These are phyloP conservation scores for Serranus cabrilla DNA, from an alignment of 2,797 vertebrate genomes.

Conservation along the genomic window DNA sequence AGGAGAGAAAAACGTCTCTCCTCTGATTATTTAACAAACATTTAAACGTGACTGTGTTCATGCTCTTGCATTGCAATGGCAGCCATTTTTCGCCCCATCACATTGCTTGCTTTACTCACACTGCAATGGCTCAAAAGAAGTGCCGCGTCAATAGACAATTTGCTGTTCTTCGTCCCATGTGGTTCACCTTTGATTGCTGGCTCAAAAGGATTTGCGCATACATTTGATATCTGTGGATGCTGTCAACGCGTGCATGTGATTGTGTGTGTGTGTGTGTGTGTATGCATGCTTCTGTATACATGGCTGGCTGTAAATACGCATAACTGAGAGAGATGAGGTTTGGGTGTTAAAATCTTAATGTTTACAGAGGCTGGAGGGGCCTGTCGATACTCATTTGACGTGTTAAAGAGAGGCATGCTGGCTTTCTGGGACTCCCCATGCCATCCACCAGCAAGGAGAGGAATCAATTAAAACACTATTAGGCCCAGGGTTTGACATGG, in stretches of 20 bases:
- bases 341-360: constrained; percentile 57
- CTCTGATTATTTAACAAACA: constrained; percentile 5
- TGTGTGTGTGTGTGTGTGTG: constrained; percentile 8
- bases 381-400: constrained; percentile 73
- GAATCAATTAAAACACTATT: constrained; percentile 81
- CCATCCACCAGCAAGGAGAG: constrained; percentile 54
- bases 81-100: neutral
- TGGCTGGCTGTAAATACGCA: constrained; percentile 1
- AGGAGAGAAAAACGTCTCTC: neutral
- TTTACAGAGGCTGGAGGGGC: constrained; percentile 54
- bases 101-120: constrained; percentile 1
- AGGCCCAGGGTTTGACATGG: constrained; percentile 55
- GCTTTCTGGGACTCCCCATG: constrained; percentile 56
- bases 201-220: constrained; percentile 30
- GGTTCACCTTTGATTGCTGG: constrained; percentile 52
- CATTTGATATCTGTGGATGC: constrained; percentile 13
- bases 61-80: constrained; percentile 15
- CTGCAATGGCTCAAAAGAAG: constrained; percentile 31
- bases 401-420: constrained; percentile 62
- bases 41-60: neutral
- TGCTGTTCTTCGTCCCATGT: constrained; percentile 40
- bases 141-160: constrained; percentile 34
- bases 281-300: neutral
- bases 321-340: constrained; percentile 25
- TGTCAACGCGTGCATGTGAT: neutral